Conservation (phyloP, 1,140 invertebrate genomes). For the Aphelenchoides fujianensis region DNA sequence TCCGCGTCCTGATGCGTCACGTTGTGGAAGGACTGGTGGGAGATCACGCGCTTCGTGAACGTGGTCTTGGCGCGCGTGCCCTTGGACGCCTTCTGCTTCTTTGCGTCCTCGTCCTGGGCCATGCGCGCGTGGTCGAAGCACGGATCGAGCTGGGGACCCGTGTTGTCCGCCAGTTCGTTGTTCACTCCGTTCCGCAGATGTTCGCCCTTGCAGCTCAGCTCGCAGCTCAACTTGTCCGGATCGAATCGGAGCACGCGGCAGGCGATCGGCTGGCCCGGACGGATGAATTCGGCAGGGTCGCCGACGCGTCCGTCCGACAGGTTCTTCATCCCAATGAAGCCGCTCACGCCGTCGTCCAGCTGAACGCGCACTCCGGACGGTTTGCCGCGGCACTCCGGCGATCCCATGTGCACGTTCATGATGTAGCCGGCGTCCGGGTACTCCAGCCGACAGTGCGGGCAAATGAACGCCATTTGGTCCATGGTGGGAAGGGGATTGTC, state of each 20-base stretch:
- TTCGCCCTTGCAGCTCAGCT: slow-evolving; percentile 86
- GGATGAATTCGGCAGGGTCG: not conserved
- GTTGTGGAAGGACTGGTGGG: slow-evolving; percentile 95
- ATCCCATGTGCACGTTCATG: slow-evolving; percentile 77
- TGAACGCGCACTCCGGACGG: slow-evolving; percentile 83
- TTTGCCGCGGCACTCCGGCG: slow-evolving; percentile 87
- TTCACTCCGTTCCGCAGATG: slow-evolving; percentile 86
- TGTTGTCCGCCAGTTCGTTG: too few species aligned
- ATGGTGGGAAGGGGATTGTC: too few species aligned
- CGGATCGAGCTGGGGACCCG: slow-evolving; percentile 77
- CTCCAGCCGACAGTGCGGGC: slow-evolving; percentile 82
- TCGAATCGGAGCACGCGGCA: slow-evolving; percentile 92
- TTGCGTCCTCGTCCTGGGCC: slow-evolving; percentile 74
- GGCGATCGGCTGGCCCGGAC: slow-evolving; percentile 80
- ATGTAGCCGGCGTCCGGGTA: slow-evolving; percentile 73
- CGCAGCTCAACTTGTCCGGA: slow-evolving; percentile 85
- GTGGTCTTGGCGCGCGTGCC: slow-evolving; percentile 17
- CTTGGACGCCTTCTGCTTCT: slow-evolving; percentile 61
- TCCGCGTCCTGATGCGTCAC: slow-evolving; percentile 88
- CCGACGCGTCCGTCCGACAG: slow-evolving; percentile 75
- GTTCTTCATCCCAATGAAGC: slow-evolving; percentile 91
- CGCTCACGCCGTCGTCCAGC: slow-evolving; percentile 87
- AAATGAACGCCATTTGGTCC: too few species aligned
- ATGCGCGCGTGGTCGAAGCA: slow-evolving; percentile 87
- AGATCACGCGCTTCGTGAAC: slow-evolving; percentile 85